A percentile compares a stretch with the other conserved stretches of the same genome.
phyloP scores from a whole-genome alignment of 2,113 vertebrate genomes.

The Chinchilla lanigera region DNA sequence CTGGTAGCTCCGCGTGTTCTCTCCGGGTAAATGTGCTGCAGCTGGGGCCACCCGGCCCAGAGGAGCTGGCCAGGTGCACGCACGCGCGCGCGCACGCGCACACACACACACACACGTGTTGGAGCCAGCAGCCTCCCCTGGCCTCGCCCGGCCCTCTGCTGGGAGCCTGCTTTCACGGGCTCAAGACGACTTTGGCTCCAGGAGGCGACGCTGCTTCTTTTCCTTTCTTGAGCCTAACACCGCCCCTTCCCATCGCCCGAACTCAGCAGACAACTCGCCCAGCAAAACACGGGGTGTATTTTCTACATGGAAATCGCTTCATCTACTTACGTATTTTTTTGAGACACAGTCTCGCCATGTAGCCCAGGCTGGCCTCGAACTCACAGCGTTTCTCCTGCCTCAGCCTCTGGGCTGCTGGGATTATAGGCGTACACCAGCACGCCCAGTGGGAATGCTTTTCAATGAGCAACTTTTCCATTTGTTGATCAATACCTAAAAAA shows the following conservation, averaged over 20 bases:
- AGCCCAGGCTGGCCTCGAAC: background rate
- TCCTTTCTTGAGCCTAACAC: background rate
- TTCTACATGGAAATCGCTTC: conserved; percentile 35
- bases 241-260: background rate
- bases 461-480: conserved; percentile 57
- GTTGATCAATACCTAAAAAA: conserved; percentile 20
- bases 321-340: background rate
- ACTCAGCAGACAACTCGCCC: background rate
- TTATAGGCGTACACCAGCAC: background rate
- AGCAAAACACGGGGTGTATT: background rate
- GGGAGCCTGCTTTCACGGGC: background rate
- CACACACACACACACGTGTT: no score
- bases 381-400: background rate
- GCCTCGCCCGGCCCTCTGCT: background rate
- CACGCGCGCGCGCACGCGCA: no score
- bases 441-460: background rate
- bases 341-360: background rate
- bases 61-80: no score
- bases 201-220: background rate
- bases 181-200: background rate
- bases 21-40: background rate
- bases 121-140: background rate
- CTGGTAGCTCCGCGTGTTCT: background rate
- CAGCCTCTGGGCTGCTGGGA: background rate
- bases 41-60: background rate